Evolutionary conservation across 2,888 invertebrate species (phyloP), one percentile per base, ranked within the genome.

Genomic region (Eristalinus aeneus): DNA sequence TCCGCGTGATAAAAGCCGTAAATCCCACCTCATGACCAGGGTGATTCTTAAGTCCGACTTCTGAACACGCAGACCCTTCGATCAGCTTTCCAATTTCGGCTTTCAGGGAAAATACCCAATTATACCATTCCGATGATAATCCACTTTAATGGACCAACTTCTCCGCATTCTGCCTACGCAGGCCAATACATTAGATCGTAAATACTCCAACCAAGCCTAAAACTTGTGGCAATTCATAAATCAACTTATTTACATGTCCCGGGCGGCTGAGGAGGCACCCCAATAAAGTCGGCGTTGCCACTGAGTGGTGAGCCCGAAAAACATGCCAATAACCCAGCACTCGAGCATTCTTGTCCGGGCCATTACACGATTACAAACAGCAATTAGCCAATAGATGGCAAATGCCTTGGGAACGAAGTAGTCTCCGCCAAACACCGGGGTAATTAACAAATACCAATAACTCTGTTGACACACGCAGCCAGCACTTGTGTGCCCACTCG

Each of bases 371-470:
- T 63, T 63, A 68, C 72, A 76, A 76, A 80, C 53, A 82, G 67
- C 69, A 86, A 77, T 81, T 81, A 81, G 77, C 81, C 63, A 69
- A 77, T 80, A 58, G 75, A 76, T 73, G 80, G 64, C 68, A 65
- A 81, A 74, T 67, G 74, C 34, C 64, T 73, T n/a, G 64, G 65
- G 34, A 81, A 53, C 73, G 60, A 77, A 84, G 61, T 67, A 61
- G 34, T 32, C 27, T 65, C 65, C 27, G 12, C 46, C 46, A 67
- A 79, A 76, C 63, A 85, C 69, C 23, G 63, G 34, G 65, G 64
- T 85, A 85, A 85, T 85, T 80, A 85, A 77, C 76, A 80, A 72
- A 80, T 76, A 85, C 77, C 85, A 73, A 77, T 73, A 76, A 73
- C 60, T 60, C 9, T 12, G 20, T 20, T 46, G 46, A 46, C 46